phyloP scores from a whole-genome alignment of 2,113 vertebrate genomes.

The Paramormyrops kingsleyae region DNA sequence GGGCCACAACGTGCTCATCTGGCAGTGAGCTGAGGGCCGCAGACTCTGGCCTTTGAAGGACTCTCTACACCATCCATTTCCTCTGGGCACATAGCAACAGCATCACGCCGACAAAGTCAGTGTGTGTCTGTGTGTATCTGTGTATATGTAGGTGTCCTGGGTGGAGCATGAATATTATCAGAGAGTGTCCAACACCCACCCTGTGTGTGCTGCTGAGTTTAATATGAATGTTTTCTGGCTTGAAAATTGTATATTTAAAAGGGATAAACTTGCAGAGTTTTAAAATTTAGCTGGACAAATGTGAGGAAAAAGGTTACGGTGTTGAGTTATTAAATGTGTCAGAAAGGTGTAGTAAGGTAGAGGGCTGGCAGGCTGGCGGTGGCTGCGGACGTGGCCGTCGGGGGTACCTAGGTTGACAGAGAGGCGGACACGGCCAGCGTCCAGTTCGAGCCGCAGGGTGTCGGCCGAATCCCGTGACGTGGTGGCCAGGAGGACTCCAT shows the following conservation, averaged over 20 bases:
- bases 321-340: background rate
- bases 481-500: conserved; percentile 93
- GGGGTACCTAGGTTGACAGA: conserved; percentile 96
- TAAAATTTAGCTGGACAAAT: background rate
- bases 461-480: conserved; percentile 91
- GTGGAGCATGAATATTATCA: background rate
- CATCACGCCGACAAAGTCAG: conserved; percentile 30
- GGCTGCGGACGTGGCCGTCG: conserved; percentile 29
- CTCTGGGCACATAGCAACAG: conserved; percentile 61
- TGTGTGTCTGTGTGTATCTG: conserved; percentile 12
- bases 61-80: conserved; percentile 70
- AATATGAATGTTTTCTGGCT: background rate
- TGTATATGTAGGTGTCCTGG: background rate
- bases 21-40: conserved; percentile 93
- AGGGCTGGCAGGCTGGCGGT: background rate
- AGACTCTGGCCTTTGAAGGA: conserved; percentile 98
- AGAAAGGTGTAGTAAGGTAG: background rate
- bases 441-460: conserved; percentile 87
- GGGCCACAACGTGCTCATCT: conserved; percentile 71
- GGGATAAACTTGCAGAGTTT: background rate
- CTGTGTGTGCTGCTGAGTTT: background rate
- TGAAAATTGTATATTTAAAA: background rate
- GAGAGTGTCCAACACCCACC: background rate
- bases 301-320: background rate
- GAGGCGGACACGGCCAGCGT: conserved; percentile 86